Percentiles rank a stretch among this genome's conserved stretches.
These are phyloP conservation scores for Gopherus flavomarginatus DNA, from an alignment of 2,113 vertebrate genomes.

Conservation along the genomic window DNA sequence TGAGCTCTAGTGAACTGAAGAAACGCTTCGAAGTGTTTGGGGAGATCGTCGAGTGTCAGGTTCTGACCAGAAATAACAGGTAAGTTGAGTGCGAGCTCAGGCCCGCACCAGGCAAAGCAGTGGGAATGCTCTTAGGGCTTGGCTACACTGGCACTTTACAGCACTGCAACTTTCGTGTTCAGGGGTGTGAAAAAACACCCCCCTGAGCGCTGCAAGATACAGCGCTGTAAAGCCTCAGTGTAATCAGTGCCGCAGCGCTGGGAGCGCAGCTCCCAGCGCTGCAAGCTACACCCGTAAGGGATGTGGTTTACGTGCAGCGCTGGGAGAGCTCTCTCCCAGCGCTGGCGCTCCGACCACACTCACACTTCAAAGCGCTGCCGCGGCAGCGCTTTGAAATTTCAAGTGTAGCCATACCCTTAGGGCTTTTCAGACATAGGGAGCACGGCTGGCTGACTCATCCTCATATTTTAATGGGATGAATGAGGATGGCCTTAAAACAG, in stretches of 20 bases:
- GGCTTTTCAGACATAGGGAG: neutral
- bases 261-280: too few species aligned
- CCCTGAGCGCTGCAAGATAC: too few species aligned
- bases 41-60: conserved; percentile 92
- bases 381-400: too few species aligned
- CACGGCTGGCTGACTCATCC: neutral
- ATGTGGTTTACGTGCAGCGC: too few species aligned
- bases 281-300: too few species aligned
- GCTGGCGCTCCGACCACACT: too few species aligned
- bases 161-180: too few species aligned
- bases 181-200: too few species aligned
- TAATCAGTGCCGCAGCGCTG: too few species aligned
- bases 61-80: conserved; percentile 90
- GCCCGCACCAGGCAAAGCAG: rapidly evolving
- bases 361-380: too few species aligned
- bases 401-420: neutral
- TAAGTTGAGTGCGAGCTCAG: conserved; percentile 19
- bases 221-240: too few species aligned
- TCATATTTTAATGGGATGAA: neutral
- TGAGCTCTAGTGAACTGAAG: conserved; percentile 93
- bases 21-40: conserved; percentile 95
- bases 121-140: neutral
- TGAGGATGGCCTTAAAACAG: neutral
- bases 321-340: too few species aligned
- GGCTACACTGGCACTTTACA: neutral